Conservation (phyloP, 1,140 invertebrate genomes). For the Ceratina australensis region DNA sequence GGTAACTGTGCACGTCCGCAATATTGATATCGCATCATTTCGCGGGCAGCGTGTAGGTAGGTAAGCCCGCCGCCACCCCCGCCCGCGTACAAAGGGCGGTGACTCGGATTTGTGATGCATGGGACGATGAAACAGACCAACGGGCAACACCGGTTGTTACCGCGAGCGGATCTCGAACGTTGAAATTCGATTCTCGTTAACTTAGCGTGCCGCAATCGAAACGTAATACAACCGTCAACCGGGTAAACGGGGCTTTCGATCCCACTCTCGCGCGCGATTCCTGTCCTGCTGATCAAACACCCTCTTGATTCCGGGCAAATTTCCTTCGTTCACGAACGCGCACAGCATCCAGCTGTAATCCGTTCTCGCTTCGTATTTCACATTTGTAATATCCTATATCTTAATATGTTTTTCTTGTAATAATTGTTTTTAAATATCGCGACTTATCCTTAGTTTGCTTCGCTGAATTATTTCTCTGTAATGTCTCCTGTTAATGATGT, state of each 20-base stretch:
- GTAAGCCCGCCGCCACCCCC: background rate
- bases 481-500: background rate
- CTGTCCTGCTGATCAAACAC: background rate
- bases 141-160: background rate
- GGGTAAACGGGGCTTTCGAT: background rate
- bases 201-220: slow-evolving; percentile 16
- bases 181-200: slow-evolving; percentile 49
- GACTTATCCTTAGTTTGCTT: too few species aligned
- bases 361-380: too few species aligned
- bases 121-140: background rate
- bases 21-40: slow-evolving; percentile 54
- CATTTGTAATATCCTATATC: too few species aligned
- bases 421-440: too few species aligned
- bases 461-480: background rate
- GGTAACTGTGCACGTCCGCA: slow-evolving; percentile 20
- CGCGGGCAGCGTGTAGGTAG: background rate
- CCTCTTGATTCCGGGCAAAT: background rate
- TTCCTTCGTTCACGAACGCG: background rate
- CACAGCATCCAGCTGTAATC: background rate
- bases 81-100: slow-evolving; percentile 32
- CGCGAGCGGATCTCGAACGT: background rate
- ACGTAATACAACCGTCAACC: slow-evolving; percentile 24
- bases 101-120: slow-evolving; percentile 42
- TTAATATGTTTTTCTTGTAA: too few species aligned
- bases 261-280: background rate